Percentiles rank a stretch among this genome's conserved stretches.
Evolutionary conservation across 2,888 invertebrate species (phyloP).

Genomic region (Danaus chrysippus): DNA sequence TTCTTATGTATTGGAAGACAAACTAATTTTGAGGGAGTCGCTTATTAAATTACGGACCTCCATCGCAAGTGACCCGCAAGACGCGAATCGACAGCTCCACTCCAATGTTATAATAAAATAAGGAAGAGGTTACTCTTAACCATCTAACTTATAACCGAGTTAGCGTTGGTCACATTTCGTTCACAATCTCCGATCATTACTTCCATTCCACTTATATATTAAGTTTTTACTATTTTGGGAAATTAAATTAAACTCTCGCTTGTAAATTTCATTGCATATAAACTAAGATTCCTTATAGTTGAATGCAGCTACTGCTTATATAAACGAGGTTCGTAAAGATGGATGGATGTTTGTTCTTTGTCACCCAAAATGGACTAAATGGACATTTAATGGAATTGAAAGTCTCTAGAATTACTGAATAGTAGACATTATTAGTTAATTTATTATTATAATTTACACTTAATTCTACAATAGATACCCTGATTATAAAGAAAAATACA

Average conservation of each 20-base stretch:
- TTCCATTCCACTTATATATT: background rate
- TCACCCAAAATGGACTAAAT: too few species aligned
- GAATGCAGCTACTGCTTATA: too few species aligned
- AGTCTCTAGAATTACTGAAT: too few species aligned
- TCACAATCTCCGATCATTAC: background rate
- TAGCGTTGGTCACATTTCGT: slow-evolving; percentile 11
- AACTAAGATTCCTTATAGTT: too few species aligned
- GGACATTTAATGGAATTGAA: too few species aligned
- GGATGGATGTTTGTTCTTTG: too few species aligned
- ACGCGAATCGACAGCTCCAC: slow-evolving; percentile 33
- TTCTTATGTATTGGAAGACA: slow-evolving; percentile 24
- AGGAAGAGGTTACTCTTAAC: slow-evolving; percentile 21
- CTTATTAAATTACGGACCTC: slow-evolving; percentile 38
- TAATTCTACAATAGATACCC: background rate
- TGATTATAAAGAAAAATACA: background rate
- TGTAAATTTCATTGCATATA: too few species aligned
- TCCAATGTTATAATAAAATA: slow-evolving; percentile 26
- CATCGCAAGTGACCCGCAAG: slow-evolving; percentile 33
- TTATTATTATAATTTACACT: background rate
- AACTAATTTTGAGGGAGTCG: slow-evolving; percentile 31
- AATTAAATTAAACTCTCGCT: too few species aligned
- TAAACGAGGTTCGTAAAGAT: too few species aligned
- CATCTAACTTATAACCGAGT: slow-evolving; percentile 24
- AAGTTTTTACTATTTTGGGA: background rate
- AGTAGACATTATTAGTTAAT: background rate